A percentile compares a stretch with the other conserved stretches of the same genome.
Evolutionary conservation across 2,888 invertebrate species (phyloP).

Genomic region (Cephus rjabovi): DNA sequence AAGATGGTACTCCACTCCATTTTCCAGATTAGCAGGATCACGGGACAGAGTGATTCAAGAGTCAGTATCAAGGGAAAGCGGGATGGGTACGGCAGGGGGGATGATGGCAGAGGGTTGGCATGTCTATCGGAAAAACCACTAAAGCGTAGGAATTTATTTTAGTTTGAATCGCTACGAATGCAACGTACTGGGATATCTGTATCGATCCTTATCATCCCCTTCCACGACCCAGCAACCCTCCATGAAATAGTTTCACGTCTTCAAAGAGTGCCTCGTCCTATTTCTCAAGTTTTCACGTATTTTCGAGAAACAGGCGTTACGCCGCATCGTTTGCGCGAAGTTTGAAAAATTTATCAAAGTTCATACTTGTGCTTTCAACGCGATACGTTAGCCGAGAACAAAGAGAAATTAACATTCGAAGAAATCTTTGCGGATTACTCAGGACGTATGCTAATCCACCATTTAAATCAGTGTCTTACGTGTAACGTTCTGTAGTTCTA

Average conservation of each 20-base stretch:
- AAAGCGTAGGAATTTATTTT: constrained; percentile 2
- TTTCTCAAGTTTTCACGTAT: neutral
- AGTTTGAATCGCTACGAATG: neutral
- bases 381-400: neutral
- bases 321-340: neutral
- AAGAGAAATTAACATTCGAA: neutral
- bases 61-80: neutral
- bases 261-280: neutral
- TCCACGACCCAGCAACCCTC: neutral
- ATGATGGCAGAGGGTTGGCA: neutral
- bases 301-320: neutral
- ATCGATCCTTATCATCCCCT: neutral
- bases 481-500: neutral
- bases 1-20: constrained; percentile 36
- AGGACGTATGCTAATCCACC: neutral
- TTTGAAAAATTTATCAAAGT: neutral
- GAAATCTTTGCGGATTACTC: neutral
- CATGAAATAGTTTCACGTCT: neutral
- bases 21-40: constrained; percentile 45
- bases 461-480: neutral
- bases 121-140: constrained; percentile 20
- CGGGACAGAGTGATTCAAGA: neutral
- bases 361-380: neutral
- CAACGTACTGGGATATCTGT: neutral
- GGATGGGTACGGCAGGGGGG: neutral